These are phyloP conservation scores for Anguilla megastoma DNA, from an alignment of 2,797 vertebrate genomes.

Conservation along the genomic window DNA sequence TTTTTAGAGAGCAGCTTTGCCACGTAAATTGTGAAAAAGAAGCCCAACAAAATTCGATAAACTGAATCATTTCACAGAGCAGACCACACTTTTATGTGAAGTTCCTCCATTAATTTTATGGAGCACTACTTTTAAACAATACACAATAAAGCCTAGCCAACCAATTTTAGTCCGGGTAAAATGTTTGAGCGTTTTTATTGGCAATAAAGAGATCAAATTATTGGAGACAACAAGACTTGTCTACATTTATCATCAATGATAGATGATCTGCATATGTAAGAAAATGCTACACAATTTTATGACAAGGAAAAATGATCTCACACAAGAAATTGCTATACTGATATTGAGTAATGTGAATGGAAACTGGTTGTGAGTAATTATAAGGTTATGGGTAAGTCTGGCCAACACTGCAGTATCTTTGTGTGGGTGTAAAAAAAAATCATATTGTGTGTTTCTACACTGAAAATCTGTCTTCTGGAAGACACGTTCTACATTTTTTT, in stretches of 20 bases:
- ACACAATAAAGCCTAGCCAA: background rate
- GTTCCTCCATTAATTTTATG: background rate
- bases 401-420: background rate
- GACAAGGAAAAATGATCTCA: background rate
- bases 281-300: background rate
- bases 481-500: background rate
- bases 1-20: conserved; percentile 17
- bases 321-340: background rate
- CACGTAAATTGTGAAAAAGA: conserved; percentile 15
- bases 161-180: background rate
- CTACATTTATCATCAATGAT: background rate
- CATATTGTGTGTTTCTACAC: background rate
- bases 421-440: background rate
- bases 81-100: background rate
- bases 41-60: background rate
- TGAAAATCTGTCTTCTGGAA: background rate
- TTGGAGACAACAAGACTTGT: background rate
- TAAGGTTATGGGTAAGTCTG: background rate
- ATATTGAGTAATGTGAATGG: background rate
- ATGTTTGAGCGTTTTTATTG: background rate
- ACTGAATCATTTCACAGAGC: background rate
- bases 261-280: background rate
- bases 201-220: no score
- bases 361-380: background rate
- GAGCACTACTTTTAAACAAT: background rate